Base-by-base conservation (phyloP, 2,888 invertebrate species). In the Ochlodes sylvanus region DNA sequence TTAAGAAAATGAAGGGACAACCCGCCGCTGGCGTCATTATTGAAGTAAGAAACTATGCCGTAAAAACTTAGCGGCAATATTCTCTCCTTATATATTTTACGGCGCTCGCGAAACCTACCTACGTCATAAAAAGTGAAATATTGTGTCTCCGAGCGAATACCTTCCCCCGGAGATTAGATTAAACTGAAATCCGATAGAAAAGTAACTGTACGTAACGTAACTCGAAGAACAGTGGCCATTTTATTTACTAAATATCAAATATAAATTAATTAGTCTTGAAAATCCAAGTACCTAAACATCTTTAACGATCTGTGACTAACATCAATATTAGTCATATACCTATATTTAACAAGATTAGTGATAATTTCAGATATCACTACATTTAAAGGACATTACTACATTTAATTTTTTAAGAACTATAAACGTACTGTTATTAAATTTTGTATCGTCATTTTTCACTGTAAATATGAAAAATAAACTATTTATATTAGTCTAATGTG, bases 111-210 rank as follows among this genome's bases (percentile, higher is more conserved):
- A 85, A 88, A 85, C 87, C 67, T 84, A 87, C 87, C 88, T 87
- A 87, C 84, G 81, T 86, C 89, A 89, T 91, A 92, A 90, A 91
- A 91, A 88, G 83, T 92, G 89, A 91, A 89, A 90, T 91, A 92
- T 90, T 84, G 85, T 87, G 82, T 87, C 89, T 85, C 84, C 80
- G 81, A 86, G 82, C 82, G 88, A 87, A 87, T 87, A 84, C 84
- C 84, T 82, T 73, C 80, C 82, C 82, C 85, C 87, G 84, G 85
- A 87, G 89, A 88, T 85, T 82, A 84, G 81, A 83, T 87, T 84
- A 86, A 85, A 87, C 86, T 81, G 82, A 86, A 89, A 89, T 85
- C 85, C 83, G 85, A 89, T 89, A 86, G 84, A 88, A 83, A 79
- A 75, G 54, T 14, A 52, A 66, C 32, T 10, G 42, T 66, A 52